Evolutionary conservation across 2,888 invertebrate species (phyloP).

Genomic region (Sphecodes monilicornis): DNA sequence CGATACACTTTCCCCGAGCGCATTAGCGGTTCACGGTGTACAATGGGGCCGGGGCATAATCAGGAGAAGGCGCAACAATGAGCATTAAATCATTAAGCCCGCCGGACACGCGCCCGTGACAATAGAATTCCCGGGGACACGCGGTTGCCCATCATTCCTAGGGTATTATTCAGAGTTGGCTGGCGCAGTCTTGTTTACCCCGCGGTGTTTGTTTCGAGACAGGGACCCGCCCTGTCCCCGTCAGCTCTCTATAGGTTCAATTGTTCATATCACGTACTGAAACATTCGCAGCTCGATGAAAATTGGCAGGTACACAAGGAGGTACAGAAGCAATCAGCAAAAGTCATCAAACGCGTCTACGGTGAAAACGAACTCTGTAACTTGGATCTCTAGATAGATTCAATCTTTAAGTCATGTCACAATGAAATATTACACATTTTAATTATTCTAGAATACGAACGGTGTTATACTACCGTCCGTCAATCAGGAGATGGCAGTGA

Average conservation of each 20-base stretch:
- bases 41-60: constrained; percentile 60
- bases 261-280: neutral
- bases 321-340: no score
- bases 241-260: constrained; percentile 30
- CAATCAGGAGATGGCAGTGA: no score
- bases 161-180: constrained; percentile 62
- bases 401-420: no score
- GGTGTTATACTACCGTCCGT: no score
- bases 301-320: no score
- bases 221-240: constrained; percentile 19
- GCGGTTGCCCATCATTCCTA: constrained; percentile 48
- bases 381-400: no score
- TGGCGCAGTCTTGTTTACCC: constrained; percentile 52
- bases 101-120: constrained; percentile 64
- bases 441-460: no score
- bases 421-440: no score
- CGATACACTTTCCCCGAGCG: constrained; percentile 44
- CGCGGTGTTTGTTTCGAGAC: constrained; percentile 47
- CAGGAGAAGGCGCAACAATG: constrained; percentile 66
- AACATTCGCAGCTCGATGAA: neutral
- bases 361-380: no score
- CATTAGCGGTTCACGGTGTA: constrained; percentile 35
- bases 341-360: no score
- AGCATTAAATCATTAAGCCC: constrained; percentile 73
- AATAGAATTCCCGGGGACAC: constrained; percentile 65